phyloP scores from a whole-genome alignment of 2,888 invertebrate genomes.

The Melinopterus prodromus region DNA sequence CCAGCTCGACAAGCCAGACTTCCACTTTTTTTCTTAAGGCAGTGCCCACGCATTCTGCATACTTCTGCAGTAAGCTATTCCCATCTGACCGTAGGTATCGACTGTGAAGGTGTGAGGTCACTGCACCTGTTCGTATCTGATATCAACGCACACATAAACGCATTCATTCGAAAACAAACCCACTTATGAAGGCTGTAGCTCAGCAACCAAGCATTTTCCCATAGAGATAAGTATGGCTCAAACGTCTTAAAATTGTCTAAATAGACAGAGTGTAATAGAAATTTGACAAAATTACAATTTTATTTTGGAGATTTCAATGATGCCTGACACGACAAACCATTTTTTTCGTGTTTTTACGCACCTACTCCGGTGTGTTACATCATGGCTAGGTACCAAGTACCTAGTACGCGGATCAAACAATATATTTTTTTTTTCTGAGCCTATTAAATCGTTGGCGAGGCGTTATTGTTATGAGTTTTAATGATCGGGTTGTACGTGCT shows the following conservation, averaged over 20 bases:
- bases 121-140: not conserved
- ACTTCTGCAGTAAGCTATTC: conserved; percentile 21
- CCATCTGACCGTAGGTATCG: conserved; percentile 4
- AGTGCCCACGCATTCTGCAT: conserved; percentile 31
- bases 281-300: too few relatives aligned
- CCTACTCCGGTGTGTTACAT: too few relatives aligned
- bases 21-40: not conserved
- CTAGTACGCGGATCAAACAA: not conserved
- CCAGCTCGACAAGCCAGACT: conserved; percentile 4
- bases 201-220: too few relatives aligned
- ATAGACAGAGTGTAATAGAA: too few relatives aligned
- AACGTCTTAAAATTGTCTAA: too few relatives aligned
- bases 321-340: too few relatives aligned
- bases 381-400: not conserved
- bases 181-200: not conserved
- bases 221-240: too few relatives aligned
- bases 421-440: not conserved
- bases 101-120: conserved; percentile 4
- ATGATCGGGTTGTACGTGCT: not conserved
- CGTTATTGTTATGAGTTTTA: not conserved
- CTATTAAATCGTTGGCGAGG: not conserved
- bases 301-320: too few relatives aligned
- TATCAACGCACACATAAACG: not conserved
- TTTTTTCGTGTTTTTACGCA: too few relatives aligned
- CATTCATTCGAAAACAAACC: not conserved